phyloP scores from a whole-genome alignment of 2,113 vertebrate genomes.

The Tachysurus vachellii region DNA sequence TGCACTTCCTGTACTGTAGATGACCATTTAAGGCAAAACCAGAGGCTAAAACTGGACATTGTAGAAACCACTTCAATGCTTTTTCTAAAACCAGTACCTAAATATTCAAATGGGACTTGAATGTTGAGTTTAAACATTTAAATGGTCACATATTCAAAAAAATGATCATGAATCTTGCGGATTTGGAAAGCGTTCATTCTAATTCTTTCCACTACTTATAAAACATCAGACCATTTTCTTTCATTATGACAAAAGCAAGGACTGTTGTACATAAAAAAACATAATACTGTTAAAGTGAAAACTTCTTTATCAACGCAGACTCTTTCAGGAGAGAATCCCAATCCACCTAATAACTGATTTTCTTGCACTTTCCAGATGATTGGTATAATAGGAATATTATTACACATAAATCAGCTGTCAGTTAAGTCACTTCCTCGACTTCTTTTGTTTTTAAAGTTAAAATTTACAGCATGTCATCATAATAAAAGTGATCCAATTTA shows the following conservation, averaged over 20 bases:
- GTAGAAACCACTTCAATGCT: neutral
- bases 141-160: neutral
- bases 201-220: neutral
- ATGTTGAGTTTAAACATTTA: neutral
- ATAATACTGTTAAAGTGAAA: neutral
- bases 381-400: neutral
- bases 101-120: no score
- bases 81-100: neutral
- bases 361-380: neutral
- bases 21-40: slow-evolving; percentile 35
- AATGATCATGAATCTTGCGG: no score
- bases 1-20: slow-evolving; percentile 5
- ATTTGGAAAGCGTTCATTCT: neutral
- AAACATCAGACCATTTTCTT: neutral
- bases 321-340: neutral
- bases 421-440: neutral
- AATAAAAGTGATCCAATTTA: neutral
- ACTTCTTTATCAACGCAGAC: neutral
- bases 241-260: neutral
- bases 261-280: neutral
- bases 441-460: neutral
- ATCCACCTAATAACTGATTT: neutral
- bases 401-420: neutral
- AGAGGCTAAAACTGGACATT: neutral
- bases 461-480: neutral